Conservation (phyloP, 2,113 vertebrate species). For the Silurus glanis region DNA sequence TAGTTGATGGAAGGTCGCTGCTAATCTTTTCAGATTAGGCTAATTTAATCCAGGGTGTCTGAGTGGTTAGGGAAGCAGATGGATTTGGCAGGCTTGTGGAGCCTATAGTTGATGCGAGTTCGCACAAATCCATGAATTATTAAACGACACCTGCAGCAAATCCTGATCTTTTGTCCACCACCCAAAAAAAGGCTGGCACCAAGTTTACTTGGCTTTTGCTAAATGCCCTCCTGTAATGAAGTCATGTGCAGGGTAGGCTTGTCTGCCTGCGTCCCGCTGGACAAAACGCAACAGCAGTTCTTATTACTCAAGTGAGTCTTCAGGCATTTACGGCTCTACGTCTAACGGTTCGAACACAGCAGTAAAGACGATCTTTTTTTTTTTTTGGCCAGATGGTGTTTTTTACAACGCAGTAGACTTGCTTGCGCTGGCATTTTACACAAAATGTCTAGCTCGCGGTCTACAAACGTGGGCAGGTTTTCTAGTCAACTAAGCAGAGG, state of each 20-base stretch:
- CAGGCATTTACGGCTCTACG: conserved; percentile 40
- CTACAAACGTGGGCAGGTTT: conserved; percentile 12
- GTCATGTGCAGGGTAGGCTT: conserved; percentile 9
- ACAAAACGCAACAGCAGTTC: conserved; percentile 48
- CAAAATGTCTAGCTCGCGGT: neutral
- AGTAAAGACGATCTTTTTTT: conserved; percentile 32
- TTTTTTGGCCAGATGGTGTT: conserved; percentile 19
- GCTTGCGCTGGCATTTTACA: conserved; percentile 16
- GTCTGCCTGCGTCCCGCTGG: conserved; percentile 42
- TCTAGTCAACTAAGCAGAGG: conserved; percentile 10
- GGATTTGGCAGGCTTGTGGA: conserved; percentile 43
- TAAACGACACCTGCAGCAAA: conserved; percentile 59
- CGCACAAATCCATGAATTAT: conserved; percentile 57
- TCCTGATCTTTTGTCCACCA: conserved; percentile 54
- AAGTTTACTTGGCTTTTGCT: conserved; percentile 45
- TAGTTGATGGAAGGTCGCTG: conserved; percentile 9
- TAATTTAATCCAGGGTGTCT: conserved; percentile 38
- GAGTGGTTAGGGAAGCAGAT: conserved; percentile 38
- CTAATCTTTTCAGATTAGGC: conserved; percentile 39
- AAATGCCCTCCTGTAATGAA: conserved; percentile 45
- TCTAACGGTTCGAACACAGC: conserved; percentile 36
- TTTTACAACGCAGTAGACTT: conserved; percentile 21
- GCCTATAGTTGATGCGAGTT: conserved; percentile 42
- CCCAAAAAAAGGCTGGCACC: conserved; percentile 36
- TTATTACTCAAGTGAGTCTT: conserved; percentile 43